phyloP scores from a whole-genome alignment of 2,113 vertebrate species.

The Ageneiosus marmoratus region DNA sequence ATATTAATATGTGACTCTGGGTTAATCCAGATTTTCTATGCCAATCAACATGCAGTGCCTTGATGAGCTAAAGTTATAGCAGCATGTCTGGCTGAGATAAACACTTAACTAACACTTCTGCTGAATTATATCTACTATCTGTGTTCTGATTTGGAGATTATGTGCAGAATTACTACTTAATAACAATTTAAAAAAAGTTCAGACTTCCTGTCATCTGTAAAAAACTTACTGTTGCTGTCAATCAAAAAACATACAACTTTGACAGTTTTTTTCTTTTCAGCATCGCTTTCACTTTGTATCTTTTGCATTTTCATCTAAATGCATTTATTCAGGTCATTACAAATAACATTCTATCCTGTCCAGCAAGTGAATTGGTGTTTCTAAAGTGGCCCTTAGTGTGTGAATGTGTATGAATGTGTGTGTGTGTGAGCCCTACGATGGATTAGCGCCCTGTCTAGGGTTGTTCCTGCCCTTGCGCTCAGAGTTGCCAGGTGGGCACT shows the following conservation, averaged over 20 bases:
- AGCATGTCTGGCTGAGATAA: background rate
- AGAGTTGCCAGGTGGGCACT: too few species aligned
- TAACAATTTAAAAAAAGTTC: background rate
- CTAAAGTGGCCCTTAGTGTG: too few species aligned
- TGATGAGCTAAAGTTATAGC: background rate
- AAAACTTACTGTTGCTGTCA: background rate
- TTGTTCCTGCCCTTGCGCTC: too few species aligned
- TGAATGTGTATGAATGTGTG: too few species aligned
- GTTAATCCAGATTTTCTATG: background rate
- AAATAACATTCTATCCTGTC: background rate
- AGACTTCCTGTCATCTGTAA: background rate
- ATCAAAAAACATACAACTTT: background rate
- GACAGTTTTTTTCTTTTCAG: background rate
- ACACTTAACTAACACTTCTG: background rate
- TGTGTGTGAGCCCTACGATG: too few species aligned
- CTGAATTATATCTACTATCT: background rate
- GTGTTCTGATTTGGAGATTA: background rate
- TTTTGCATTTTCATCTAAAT: background rate
- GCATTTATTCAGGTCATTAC: background rate
- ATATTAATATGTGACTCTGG: background rate
- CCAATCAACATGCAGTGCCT: background rate
- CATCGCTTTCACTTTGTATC: background rate
- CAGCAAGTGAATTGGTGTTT: too few species aligned
- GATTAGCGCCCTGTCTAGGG: too few species aligned
- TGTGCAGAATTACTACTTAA: background rate